phyloP scores from a whole-genome alignment of 2,113 vertebrate genomes.

The Phyllostomus hastatus region DNA sequence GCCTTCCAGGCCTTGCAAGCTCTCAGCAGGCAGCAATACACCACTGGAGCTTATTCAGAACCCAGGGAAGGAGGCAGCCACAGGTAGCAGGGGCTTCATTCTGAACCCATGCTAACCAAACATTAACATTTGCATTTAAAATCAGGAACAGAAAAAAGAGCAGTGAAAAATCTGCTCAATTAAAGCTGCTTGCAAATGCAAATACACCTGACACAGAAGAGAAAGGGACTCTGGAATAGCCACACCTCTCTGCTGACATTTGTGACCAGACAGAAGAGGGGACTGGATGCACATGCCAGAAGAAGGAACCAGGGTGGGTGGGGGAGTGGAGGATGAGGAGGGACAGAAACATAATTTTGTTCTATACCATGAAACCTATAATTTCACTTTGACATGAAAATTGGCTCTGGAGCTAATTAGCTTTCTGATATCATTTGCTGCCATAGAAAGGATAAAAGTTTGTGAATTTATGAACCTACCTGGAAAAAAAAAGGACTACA shows the following conservation, averaged over 20 bases:
- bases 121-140: conserved; percentile 70
- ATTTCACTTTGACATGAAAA: conserved; percentile 77
- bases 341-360: conserved; percentile 55
- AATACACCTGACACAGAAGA: conserved; percentile 66
- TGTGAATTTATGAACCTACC: conserved; percentile 61
- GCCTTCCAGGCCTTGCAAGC: conserved; percentile 45
- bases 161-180: conserved; percentile 60
- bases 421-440: conserved; percentile 69
- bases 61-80: conserved; percentile 45
- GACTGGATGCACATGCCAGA: not conserved
- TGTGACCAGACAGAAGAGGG: conserved; percentile 52
- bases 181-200: conserved; percentile 65
- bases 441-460: conserved; percentile 63
- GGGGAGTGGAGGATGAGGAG: conserved; percentile 50
- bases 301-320: not conserved
- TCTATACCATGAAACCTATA: conserved; percentile 55
- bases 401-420: conserved; percentile 73
- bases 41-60: conserved; percentile 55
- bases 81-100: conserved; percentile 62
- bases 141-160: conserved; percentile 60
- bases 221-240: conserved; percentile 42
- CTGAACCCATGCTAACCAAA: conserved; percentile 55
- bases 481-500: conserved; percentile 44
- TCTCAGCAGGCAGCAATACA: conserved; percentile 23
- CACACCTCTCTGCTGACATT: conserved; percentile 56